Conservation (phyloP, 2,797 vertebrate species). For the Pseudomugil gertrudae region DNA sequence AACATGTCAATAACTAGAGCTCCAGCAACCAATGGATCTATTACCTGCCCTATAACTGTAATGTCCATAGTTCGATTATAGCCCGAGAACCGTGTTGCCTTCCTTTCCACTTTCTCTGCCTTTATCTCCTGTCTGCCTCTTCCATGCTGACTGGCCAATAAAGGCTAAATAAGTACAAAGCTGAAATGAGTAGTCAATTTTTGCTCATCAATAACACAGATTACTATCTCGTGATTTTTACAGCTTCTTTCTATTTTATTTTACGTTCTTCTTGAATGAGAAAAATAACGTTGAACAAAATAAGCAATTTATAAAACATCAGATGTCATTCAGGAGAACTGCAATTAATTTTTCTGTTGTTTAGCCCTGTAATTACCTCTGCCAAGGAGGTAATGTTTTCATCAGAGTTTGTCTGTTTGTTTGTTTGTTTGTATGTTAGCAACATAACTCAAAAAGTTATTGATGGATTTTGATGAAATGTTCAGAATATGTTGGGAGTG, state of each 20-base stretch:
- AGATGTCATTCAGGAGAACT: background rate
- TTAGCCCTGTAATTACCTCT: too few relatives aligned
- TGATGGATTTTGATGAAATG: too few relatives aligned
- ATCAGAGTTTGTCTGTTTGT: too few relatives aligned
- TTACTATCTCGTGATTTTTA: background rate
- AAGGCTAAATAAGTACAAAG: constrained; percentile 5
- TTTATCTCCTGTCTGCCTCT: background rate
- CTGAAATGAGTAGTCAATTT: constrained; percentile 21
- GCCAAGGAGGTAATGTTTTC: too few relatives aligned
- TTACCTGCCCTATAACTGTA: constrained; percentile 1
- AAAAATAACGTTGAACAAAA: constrained; percentile 4
- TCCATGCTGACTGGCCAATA: constrained; percentile 3
- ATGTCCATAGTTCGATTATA: constrained; percentile 1
- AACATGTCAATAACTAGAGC: background rate
- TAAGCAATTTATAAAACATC: background rate
- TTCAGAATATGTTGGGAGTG: too few relatives aligned
- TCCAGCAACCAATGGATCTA: background rate
- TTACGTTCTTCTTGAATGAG: too few relatives aligned
- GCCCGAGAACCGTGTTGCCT: background rate
- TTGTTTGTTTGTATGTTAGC: too few relatives aligned
- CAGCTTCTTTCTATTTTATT: too few relatives aligned
- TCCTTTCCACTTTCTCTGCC: background rate
- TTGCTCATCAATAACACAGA: constrained; percentile 4
- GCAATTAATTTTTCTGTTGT: background rate
- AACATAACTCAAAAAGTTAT: too few relatives aligned